Evolutionary conservation across 2,113 vertebrate genomes (phyloP).

Genomic region (Tenebrosternarchus preto): DNA sequence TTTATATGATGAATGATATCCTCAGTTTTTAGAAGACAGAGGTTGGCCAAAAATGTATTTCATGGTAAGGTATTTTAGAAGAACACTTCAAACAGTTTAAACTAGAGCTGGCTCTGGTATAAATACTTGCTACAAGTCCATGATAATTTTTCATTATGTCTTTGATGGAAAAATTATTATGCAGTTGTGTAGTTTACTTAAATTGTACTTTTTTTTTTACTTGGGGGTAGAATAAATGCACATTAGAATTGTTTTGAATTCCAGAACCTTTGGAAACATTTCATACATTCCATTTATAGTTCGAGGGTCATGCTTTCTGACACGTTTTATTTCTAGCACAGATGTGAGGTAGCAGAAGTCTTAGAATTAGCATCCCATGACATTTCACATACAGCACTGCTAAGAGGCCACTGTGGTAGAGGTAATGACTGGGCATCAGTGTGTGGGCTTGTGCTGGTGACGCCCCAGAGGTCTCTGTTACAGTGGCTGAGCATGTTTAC

Average conservation of each 20-base stretch:
- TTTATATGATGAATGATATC: conserved; percentile 1
- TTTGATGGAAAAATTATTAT: neutral
- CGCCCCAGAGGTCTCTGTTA: conserved; percentile 28
- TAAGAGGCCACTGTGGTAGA: conserved; percentile 48
- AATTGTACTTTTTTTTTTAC: neutral
- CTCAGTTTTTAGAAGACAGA: neutral
- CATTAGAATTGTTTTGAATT: neutral
- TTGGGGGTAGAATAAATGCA: neutral
- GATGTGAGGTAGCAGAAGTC: neutral
- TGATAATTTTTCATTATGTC: neutral
- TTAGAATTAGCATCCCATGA: no score
- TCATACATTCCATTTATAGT: neutral
- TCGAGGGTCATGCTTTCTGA: neutral
- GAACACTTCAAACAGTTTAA: conserved; percentile 5
- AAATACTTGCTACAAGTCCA: neutral
- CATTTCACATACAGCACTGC: conserved; percentile 18
- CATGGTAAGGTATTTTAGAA: neutral
- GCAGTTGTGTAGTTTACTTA: neutral
- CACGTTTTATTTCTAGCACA: conserved; percentile 6
- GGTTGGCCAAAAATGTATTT: neutral
- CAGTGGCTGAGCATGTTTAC: conserved; percentile 52
- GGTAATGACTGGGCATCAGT: conserved; percentile 47
- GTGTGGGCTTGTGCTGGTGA: neutral
- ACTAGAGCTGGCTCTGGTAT: conserved; percentile 52
- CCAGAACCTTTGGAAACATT: neutral